Conservation (phyloP, 2,797 vertebrate species). For the Crenuchus spilurus region DNA sequence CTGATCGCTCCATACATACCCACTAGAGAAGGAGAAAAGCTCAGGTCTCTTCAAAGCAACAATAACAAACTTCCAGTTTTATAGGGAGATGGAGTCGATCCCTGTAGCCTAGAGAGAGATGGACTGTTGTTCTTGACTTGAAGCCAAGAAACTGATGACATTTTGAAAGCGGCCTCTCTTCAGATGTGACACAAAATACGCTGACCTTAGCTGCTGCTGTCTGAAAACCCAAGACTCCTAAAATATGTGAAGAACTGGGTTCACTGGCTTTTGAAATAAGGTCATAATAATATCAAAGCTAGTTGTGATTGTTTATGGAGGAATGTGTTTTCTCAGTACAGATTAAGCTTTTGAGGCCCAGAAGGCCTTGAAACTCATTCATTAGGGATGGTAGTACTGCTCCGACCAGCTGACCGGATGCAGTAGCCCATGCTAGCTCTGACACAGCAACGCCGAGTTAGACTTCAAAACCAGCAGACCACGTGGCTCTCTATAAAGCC, state of each 20-base stretch:
- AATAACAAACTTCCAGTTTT: slow-evolving; percentile 77
- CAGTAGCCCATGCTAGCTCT: slow-evolving; percentile 2
- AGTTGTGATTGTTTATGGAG: neutral
- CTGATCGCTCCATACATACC: slow-evolving; percentile 59
- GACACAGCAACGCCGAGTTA: neutral
- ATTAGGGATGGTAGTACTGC: neutral
- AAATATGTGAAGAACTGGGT: neutral
- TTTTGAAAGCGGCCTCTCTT: slow-evolving; percentile 69
- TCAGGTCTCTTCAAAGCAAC: slow-evolving; percentile 74
- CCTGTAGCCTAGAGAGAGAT: slow-evolving; percentile 64
- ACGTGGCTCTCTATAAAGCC: slow-evolving; percentile 65
- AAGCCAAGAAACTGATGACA: slow-evolving; percentile 71
- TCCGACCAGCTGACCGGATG: slow-evolving; percentile 4
- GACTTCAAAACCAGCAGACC: slow-evolving; percentile 39
- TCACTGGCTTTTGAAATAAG: neutral
- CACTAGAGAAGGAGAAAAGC: slow-evolving; percentile 72
- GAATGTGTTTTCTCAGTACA: neutral
- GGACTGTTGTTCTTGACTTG: slow-evolving; percentile 71
- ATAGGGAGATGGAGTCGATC: slow-evolving; percentile 73
- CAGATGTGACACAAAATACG: slow-evolving; percentile 64
- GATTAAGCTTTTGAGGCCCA: neutral
- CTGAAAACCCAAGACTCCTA: slow-evolving; percentile 45
- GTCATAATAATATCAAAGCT: neutral
- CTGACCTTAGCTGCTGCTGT: slow-evolving; percentile 54
- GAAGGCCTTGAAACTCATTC: neutral